Base-by-base conservation (phyloP, 2,797 vertebrate species). In the Cygnus olor region DNA sequence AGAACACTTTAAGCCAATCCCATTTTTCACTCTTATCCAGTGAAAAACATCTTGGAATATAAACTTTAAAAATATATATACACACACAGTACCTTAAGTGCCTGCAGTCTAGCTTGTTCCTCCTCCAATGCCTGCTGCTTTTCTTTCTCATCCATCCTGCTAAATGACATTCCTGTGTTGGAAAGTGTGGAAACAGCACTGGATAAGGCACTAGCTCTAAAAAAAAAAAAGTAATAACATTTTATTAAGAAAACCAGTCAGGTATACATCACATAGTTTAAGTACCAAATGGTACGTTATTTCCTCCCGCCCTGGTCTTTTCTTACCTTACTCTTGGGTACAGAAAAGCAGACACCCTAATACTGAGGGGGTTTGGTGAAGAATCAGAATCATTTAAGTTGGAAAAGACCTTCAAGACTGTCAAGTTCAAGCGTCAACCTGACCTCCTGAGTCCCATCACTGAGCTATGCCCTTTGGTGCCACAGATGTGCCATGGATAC, bases 131-230 rank as follows among this genome's bases (percentile, higher is more conserved):
- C 99, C 93, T 98, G 98, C 97, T 98, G 99, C 90, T 98, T 98
- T 97, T 99, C 99, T 92, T 98, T 99, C 96, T 99, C 99, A 53
- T 99, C 99, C 98, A 99, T 99, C 90, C 98, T 98, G 96, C 98
- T 99, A 97, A 99, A 99, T 89, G 99, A 99, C 98, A 99, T 98
- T 90, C 99, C 99, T 47, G 99, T 99, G 95, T 95, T 98, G 97
- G 99, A 98, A 85, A 99, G 99, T 9, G 99, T 98, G 6, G 99
- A 99, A 89, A 99, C 99, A 2, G 99, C 99, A 68, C 97, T 99
- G 92, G 98, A 99, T 18, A 99, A 97, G 71, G 99, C 99, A 96
- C 98, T 99, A 30, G 99, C 99, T 98, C 99, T 99, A 94, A 36
- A 89, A 85, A 85, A 34, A 4, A 89, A 85, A 36, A 4, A 92